Conservation (phyloP, 2,888 invertebrate species). For the Sinelater perroti region DNA sequence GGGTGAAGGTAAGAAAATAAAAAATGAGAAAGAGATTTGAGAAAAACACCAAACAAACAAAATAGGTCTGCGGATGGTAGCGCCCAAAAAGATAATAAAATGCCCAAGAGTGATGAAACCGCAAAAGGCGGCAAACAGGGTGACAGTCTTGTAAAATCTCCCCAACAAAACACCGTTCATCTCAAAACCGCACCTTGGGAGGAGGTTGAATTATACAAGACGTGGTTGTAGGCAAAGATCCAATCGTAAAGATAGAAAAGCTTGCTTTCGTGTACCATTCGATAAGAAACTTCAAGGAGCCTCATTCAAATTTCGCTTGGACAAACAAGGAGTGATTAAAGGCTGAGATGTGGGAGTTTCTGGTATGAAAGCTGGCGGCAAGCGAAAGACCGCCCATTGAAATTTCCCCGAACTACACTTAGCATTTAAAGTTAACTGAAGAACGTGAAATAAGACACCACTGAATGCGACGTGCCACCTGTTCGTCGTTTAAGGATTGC, state of each 20-base stretch:
- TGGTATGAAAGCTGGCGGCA: conserved; percentile 95
- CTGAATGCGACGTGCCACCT: too few species aligned
- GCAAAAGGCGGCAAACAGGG: conserved; percentile 38
- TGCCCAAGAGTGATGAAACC: conserved; percentile 28
- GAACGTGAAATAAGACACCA: too few species aligned
- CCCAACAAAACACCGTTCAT: conserved; percentile 43
- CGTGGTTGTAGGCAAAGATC: conserved; percentile 80
- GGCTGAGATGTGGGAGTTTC: conserved; percentile 90
- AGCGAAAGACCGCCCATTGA: too few species aligned
- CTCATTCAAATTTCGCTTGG: conserved; percentile 87
- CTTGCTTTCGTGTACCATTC: conserved; percentile 73
- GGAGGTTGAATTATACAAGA: conserved; percentile 89
- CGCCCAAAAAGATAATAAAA: conserved; percentile 43
- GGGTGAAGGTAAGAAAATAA: conserved; percentile 37
- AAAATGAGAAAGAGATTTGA: conserved; percentile 32
- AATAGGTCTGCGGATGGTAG: conserved; percentile 31
- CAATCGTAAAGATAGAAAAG: conserved; percentile 80
- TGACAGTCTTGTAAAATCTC: conserved; percentile 27
- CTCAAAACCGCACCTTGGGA: conserved; percentile 66
- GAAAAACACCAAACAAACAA: conserved; percentile 49
- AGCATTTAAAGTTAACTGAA: too few species aligned
- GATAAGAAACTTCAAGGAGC: conserved; percentile 79
- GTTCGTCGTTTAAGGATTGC: too few species aligned
- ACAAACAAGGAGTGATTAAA: conserved; percentile 85
- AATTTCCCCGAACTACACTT: too few species aligned